Base-by-base conservation (phyloP, 2,888 invertebrate genomes). In the Nephrotoma flavescens region DNA sequence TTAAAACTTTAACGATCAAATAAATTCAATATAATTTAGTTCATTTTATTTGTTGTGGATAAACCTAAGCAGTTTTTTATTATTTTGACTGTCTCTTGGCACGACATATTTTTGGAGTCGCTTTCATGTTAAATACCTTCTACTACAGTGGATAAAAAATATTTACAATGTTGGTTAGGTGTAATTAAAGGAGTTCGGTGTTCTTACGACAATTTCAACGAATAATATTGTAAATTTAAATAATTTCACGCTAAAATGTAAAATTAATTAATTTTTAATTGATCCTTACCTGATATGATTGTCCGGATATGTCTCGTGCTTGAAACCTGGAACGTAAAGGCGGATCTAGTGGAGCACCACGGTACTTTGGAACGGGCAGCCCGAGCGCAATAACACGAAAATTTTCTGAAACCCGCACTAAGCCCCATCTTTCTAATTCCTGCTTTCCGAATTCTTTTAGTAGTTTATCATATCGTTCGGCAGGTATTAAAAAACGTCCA, bases 321-420 rank as follows among this genome's bases (percentile, higher is more conserved):
- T 99, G 99, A 91, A 99, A 99, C 87, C 99, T 93, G 0, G 98
- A 98, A 87, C 99, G 93, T 44, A 99, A 92, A 0, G 99, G 99
- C 41, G 99, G 99, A 92, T 99, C 99, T 47, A 99, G 92, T 0
- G 98, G 97, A 91, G 98, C 97, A 4, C 99, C 99, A 86, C 94
- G 94, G 91, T 97, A 98, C 86, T 95, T 93, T 85, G 97, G 97
- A 12, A 97, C 96, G 0, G 98, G 98, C 87, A 98, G 90, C 0
- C 98, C 98, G n/a, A 98, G 92, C 0, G 98, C 98, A 87, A 98
- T 96, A 9, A 98, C 97, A 85, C 98, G 94, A 92, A 99, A 99
- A 89, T 97, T 94, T 90, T 98, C 97, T 89, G 96, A 96, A 0
- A 99, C 99, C 88, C 98, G 93, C 4, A 98, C 95, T n/a, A 99